A percentile compares a stretch with the other conserved stretches of the same genome.
phyloP scores from a whole-genome alignment of 2,113 vertebrate genomes.

The Onychorhynchus coronatus region DNA sequence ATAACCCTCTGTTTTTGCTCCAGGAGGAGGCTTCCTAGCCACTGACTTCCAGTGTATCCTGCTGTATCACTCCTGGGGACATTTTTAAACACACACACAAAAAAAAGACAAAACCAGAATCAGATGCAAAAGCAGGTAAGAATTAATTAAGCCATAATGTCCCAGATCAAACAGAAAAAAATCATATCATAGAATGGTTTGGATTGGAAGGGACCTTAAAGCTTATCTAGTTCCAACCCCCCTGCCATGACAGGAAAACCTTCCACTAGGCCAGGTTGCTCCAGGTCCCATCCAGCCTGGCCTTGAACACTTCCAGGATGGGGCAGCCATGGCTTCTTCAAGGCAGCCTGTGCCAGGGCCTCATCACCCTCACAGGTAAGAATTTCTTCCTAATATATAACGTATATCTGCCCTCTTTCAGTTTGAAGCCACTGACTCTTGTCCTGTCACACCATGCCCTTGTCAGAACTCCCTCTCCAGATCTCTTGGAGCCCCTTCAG shows the following conservation, averaged over 20 bases:
- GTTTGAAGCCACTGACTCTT: not conserved
- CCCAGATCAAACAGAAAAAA: not conserved
- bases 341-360: not conserved
- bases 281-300: not conserved
- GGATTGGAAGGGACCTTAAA: not conserved
- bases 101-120: not conserved
- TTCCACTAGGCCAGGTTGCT: not conserved
- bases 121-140: not conserved
- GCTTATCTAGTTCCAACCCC: not conserved
- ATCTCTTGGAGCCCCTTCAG: not conserved
- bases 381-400: not conserved
- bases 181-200: not conserved
- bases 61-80: not conserved
- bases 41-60: not conserved
- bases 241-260: not conserved
- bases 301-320: not conserved
- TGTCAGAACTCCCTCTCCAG: not conserved
- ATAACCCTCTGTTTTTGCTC: not conserved
- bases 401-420: not conserved
- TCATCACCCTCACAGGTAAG: not conserved
- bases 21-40: not conserved
- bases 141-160: not conserved
- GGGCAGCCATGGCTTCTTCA: not conserved
- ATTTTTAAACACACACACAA: not conserved
- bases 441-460: not conserved